Evolutionary conservation across 2,113 vertebrate species (phyloP).

Genomic region (Oryctolagus cuniculus): DNA sequence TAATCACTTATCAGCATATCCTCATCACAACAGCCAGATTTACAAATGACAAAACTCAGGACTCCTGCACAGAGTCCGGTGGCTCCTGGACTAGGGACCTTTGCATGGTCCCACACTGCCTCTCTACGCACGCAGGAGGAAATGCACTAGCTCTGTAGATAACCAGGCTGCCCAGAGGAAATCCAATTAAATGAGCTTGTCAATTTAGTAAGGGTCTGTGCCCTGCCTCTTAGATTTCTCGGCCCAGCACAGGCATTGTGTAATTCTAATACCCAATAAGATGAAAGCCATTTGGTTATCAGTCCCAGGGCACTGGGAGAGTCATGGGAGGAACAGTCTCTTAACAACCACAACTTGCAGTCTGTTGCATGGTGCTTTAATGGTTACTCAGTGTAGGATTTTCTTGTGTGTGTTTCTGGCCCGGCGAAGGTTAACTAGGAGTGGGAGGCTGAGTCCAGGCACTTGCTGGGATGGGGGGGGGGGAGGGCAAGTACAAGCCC

Average conservation of each 20-base stretch:
- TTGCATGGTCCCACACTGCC: constrained; percentile 26
- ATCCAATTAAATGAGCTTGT: neutral
- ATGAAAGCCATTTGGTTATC: constrained; percentile 50
- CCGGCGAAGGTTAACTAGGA: constrained; percentile 44
- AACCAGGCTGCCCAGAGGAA: neutral
- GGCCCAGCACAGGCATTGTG: neutral
- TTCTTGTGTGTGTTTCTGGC: constrained; percentile 58
- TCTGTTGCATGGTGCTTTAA: constrained; percentile 58
- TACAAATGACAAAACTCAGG: neutral
- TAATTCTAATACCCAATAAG: constrained; percentile 14
- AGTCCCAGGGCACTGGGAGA: constrained; percentile 12
- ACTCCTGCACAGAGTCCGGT: neutral
- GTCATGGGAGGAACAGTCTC: neutral
- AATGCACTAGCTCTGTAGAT: neutral
- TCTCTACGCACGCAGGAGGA: constrained; percentile 23
- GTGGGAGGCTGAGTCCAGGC: constrained; percentile 2
- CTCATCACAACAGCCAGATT: neutral
- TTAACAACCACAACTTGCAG: constrained; percentile 53
- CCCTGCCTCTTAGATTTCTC: constrained; percentile 49
- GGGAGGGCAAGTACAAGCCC: neutral
- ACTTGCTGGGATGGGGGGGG: neutral
- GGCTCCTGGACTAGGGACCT: neutral
- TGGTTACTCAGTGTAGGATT: constrained; percentile 49
- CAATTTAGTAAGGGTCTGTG: neutral
- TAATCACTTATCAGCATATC: neutral